Evolutionary conservation across 2,113 vertebrate species (phyloP), one percentile per base, ranked within the genome.

Genomic region (Larimichthys polyactis): DNA sequence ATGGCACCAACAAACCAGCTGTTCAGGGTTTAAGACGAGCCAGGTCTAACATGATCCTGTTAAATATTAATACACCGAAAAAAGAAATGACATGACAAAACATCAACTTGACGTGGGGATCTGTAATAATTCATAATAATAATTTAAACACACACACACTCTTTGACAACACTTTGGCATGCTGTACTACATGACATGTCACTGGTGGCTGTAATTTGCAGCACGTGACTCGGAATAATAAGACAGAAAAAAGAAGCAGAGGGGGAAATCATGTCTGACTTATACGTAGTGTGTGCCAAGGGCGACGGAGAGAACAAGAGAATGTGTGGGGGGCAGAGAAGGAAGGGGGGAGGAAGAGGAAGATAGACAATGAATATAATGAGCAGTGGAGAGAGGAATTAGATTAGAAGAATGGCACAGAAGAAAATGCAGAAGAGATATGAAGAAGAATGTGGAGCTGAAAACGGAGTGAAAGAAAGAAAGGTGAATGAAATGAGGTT

Each of bases 1-100:
- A 89, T 89, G 83, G 19, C 57, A 66, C 58, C 68, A 44, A 59
- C 36, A 66, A n/a, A 49, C 36, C 60, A 58, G 32, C 66, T 67
- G 40, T 16, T 78, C 17, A 63, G 3, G 15, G 17, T 51, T 69
- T 27, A 11, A 44, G 11, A 4, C 43, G 27, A 72, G 44, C 6
- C 46, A 15, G 54, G 55, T 63, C 51, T 3, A 36, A 78, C 60
- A 0, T 6, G 52, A 52, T n/a, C 10, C 7, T 12, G 12, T 52
- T 10, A 5, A 44, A 4, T 49, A 57, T 59, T 66, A 36, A 52
- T 29, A 29, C 24, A 32, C 29, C 11, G n/a, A 19, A 32, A 55
- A 17, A 22, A 46, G 20, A 22, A 46, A 27, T 4, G 1, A 22
- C 2, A 55, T 5, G 32, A 24, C 15, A 46, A 29, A 20, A 63